Percentiles rank a stretch among this genome's conserved stretches.
Evolutionary conservation across 2,113 vertebrate species (phyloP).

Genomic region (Chascanopsetta lugubris): DNA sequence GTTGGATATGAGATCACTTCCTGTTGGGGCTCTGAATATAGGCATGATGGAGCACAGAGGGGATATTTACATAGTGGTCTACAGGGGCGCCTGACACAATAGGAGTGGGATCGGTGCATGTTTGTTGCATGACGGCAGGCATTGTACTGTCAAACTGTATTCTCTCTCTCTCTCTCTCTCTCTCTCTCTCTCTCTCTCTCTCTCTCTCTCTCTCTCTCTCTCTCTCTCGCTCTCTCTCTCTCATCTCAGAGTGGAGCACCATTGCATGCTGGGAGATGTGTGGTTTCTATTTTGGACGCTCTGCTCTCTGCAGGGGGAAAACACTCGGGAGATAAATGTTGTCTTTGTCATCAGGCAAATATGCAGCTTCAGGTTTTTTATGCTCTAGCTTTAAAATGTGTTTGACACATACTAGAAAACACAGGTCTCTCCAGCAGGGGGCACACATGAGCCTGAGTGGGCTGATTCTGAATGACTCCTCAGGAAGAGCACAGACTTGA

Average conservation of each 20-base stretch:
- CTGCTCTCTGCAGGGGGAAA: conserved; percentile 34
- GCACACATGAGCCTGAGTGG: neutral
- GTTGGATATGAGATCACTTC: conserved; percentile 74
- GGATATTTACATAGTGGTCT: conserved; percentile 68
- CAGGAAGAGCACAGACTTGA: conserved; percentile 11
- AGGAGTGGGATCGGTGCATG: conserved; percentile 36
- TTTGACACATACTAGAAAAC: conserved; percentile 25
- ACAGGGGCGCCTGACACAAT: conserved; percentile 65
- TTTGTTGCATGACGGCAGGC: conserved; percentile 58
- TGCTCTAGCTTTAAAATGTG: neutral
- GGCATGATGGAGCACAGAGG: conserved; percentile 42
- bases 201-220: too few species aligned
- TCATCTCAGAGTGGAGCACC: conserved; percentile 11
- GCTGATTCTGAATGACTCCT: conserved; percentile 7
- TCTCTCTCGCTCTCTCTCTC: conserved; percentile 21
- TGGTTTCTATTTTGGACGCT: conserved; percentile 11
- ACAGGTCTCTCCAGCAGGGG: conserved; percentile 2
- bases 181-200: conserved; percentile 22
- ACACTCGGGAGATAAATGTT: neutral
- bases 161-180: conserved; percentile 22
- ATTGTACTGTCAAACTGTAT: conserved; percentile 46
- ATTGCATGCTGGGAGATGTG: conserved; percentile 50
- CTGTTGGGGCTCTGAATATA: conserved; percentile 67
- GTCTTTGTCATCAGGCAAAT: too few species aligned
- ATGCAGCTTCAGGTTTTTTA: too few species aligned